Evolutionary conservation across 2,888 invertebrate species (phyloP).

Genomic region (Dioctria linearis): DNA sequence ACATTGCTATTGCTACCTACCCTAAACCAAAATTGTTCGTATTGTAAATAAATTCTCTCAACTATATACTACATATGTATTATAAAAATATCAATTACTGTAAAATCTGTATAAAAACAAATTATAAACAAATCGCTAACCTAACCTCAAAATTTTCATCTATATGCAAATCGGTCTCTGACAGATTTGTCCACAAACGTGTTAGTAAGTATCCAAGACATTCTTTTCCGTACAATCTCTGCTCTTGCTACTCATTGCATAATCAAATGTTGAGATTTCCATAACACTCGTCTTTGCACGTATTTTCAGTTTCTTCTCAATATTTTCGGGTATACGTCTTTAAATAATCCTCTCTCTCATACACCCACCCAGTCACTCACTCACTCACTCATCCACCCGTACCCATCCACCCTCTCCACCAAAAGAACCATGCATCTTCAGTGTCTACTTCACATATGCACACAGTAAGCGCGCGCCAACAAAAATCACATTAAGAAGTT

Average conservation of each 20-base stretch:
- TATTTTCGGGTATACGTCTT: background rate
- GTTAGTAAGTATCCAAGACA: too few species aligned
- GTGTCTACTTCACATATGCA: background rate
- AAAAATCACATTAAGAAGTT: constrained; percentile 36
- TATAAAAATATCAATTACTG: too few species aligned
- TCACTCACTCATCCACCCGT: too few species aligned
- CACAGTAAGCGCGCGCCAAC: background rate
- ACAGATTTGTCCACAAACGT: constrained; percentile 14
- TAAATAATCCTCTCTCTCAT: background rate
- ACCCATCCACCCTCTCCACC: too few species aligned
- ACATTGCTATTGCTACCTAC: too few species aligned
- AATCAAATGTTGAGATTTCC: constrained; percentile 6
- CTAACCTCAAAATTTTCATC: constrained; percentile 31
- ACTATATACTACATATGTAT: too few species aligned
- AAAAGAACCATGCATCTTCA: background rate
- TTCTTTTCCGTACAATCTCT: background rate
- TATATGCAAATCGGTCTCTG: constrained; percentile 9
- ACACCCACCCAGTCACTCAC: too few species aligned
- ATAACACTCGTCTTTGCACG: constrained; percentile 5
- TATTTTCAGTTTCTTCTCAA: background rate
- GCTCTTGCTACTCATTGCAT: constrained; percentile 22
- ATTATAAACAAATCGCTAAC: background rate
- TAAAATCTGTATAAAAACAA: too few species aligned
- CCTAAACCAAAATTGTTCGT: too few species aligned
- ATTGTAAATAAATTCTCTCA: too few species aligned